Conservation (phyloP, 1,140 invertebrate species). For the Lysiphlebus fabarum region DNA sequence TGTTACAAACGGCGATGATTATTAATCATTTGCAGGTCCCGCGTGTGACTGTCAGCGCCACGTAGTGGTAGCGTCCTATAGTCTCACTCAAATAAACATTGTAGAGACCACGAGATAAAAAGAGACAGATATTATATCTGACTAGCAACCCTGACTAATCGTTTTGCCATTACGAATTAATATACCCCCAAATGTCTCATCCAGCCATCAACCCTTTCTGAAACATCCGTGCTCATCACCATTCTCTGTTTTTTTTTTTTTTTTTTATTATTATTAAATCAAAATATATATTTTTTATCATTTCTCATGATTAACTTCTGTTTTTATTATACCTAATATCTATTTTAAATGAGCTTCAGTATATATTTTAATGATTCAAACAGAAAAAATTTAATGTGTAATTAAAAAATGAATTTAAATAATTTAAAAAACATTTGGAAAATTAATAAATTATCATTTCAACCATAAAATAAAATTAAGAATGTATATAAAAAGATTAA, state of each 20-base stretch:
- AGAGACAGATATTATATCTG: too few species aligned
- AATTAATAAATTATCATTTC: too few species aligned
- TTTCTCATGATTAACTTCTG: not conserved
- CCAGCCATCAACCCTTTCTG: not conserved
- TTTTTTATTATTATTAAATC: not conserved
- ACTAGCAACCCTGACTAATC: slow-evolving; percentile 46
- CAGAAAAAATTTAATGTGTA: too few species aligned
- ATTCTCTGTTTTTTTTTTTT: too few species aligned
- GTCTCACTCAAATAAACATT: not conserved
- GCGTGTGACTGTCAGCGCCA: slow-evolving; percentile 51
- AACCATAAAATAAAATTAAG: too few species aligned
- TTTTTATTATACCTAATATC: too few species aligned
- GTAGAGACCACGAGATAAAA: not conserved
- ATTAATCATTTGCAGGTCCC: slow-evolving; percentile 53
- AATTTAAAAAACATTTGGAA: too few species aligned
- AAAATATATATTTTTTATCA: not conserved
- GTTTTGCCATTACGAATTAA: slow-evolving; percentile 52
- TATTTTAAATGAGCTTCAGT: too few species aligned
- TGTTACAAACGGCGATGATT: slow-evolving; percentile 37
- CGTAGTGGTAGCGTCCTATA: slow-evolving; percentile 27
- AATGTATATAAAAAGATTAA: too few species aligned
- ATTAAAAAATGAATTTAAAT: too few species aligned
- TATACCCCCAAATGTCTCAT: slow-evolving; percentile 33
- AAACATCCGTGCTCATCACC: not conserved
- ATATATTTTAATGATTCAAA: too few species aligned